These are phyloP conservation scores for Leptinotarsa peninsularis DNA, from an alignment of 2,888 invertebrate species.

Conservation along the genomic window DNA sequence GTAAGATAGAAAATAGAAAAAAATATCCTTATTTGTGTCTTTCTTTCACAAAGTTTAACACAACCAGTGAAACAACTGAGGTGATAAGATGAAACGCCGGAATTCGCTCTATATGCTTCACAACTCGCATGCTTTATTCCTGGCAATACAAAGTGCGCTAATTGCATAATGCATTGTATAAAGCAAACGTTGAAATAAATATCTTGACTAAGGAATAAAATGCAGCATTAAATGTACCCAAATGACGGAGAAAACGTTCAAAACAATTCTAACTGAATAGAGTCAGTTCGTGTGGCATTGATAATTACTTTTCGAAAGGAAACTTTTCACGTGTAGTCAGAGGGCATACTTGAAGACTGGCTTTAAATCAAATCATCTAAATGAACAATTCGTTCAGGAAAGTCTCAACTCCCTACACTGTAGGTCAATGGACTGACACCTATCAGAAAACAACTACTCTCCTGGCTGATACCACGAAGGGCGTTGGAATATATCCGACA, in stretches of 20 bases:
- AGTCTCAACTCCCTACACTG: too few species aligned
- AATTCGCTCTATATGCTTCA: slow-evolving; percentile 2
- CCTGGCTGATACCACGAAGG: too few species aligned
- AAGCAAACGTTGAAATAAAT: not conserved
- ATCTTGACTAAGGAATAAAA: not conserved
- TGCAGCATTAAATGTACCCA: not conserved
- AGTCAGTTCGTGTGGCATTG: not conserved
- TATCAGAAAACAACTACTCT: too few species aligned
- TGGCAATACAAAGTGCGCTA: not conserved
- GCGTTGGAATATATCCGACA: too few species aligned
- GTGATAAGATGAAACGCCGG: not conserved
- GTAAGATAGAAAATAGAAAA: too few species aligned
- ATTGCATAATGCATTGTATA: not conserved
- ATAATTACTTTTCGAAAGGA: too few species aligned
- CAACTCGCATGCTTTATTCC: not conserved
- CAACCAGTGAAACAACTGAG: not conserved
- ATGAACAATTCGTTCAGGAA: too few species aligned
- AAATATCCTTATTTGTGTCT: not conserved
- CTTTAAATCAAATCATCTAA: too few species aligned
- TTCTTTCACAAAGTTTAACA: not conserved
- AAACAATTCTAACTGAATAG: not conserved
- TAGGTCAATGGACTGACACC: too few species aligned
- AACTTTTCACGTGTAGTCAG: too few species aligned
- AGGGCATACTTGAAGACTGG: too few species aligned
- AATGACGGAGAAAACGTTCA: not conserved